Evolutionary conservation across 2,113 vertebrate species (phyloP).

Genomic region (Poecile atricapillus): DNA sequence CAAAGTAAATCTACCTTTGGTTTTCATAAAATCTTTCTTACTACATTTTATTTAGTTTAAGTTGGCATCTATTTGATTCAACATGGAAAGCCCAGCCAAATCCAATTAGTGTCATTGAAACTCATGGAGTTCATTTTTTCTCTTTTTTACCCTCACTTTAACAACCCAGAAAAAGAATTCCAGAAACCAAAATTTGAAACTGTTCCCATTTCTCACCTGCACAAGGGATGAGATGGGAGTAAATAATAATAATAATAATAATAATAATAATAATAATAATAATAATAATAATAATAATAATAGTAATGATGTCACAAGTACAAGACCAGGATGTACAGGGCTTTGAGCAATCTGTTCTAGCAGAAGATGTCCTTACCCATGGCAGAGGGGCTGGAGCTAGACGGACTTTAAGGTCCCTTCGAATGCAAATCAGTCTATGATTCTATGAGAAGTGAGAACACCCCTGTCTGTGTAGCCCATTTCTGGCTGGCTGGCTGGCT

Average conservation of each 20-base stretch:
- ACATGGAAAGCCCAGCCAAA: conserved; percentile 34
- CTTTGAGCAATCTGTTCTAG: not conserved
- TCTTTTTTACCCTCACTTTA: not conserved
- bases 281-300: not conserved
- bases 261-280: not conserved
- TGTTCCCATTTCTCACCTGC: not conserved
- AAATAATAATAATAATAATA: not conserved
- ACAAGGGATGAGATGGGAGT: not conserved
- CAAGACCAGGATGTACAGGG: not conserved
- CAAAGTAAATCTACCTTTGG: conserved; percentile 49
- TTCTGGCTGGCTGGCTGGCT: not conserved
- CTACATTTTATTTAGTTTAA: conserved; percentile 35
- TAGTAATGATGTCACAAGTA: not conserved
- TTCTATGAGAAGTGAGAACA: not conserved
- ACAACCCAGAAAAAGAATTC: not conserved
- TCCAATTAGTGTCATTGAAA: conserved; percentile 44
- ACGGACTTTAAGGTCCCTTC: not conserved
- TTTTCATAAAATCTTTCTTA: conserved; percentile 46
- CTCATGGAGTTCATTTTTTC: not conserved
- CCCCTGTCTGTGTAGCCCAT: fast-evolving
- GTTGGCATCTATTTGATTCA: conserved; percentile 34
- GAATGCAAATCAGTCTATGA: not conserved
- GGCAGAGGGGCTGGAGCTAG: not conserved
- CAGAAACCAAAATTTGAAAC: not conserved
- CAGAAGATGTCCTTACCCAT: not conserved